Percentiles rank a stretch among this genome's conserved stretches.
Conservation (phyloP, 2,888 invertebrate genomes). For the Aspidiotus destructor region DNA sequence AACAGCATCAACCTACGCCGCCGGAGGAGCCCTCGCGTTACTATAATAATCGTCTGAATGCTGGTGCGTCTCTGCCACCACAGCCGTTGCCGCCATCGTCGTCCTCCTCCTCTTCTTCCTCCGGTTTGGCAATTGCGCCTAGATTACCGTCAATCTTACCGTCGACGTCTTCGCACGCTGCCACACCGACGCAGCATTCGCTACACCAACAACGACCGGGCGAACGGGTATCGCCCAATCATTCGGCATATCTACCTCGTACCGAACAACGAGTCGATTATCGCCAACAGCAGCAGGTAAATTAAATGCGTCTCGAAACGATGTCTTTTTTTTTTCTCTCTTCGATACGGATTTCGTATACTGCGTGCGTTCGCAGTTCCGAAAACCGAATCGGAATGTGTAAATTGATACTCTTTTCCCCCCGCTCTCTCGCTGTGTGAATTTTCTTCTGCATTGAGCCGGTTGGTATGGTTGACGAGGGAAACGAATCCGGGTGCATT, state of each 20-base stretch:
- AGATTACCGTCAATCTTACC: slow-evolving; percentile 40
- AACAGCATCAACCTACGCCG: background rate
- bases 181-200: slow-evolving; percentile 16
- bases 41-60: slow-evolving; percentile 1
- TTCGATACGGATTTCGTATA: too few species aligned
- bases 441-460: too few species aligned
- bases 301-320: too few species aligned
- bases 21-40: slow-evolving; percentile 7
- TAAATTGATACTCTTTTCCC: too few species aligned
- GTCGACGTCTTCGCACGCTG: background rate
- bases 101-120: background rate
- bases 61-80: slow-evolving; percentile 31
- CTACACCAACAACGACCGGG: slow-evolving; percentile 23
- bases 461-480: background rate
- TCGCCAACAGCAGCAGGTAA: slow-evolving; percentile 24
- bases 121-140: slow-evolving; percentile 35
- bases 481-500: slow-evolving; percentile 4
- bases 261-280: slow-evolving; percentile 14
- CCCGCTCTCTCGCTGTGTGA: too few species aligned
- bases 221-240: slow-evolving; percentile 22
- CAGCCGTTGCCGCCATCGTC: slow-evolving; percentile 37
- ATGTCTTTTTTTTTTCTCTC: too few species aligned
- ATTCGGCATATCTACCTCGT: slow-evolving; percentile 17
- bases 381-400: too few species aligned
- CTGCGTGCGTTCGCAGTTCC: too few species aligned